phyloP scores from a whole-genome alignment of 2,888 invertebrate genomes.

The Diloba caeruleocephala region DNA sequence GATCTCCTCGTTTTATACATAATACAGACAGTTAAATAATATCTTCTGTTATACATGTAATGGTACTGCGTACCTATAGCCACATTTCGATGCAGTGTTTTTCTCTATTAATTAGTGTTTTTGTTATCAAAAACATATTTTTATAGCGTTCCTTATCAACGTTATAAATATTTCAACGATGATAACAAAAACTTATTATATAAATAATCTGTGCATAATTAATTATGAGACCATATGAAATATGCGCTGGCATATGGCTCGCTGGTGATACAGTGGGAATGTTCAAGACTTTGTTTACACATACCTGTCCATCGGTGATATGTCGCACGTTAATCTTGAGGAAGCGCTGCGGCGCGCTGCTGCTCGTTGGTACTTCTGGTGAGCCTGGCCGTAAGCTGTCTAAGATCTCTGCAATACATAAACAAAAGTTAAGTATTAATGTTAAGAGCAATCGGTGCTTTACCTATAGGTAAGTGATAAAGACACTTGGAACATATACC shows the following conservation, averaged over 20 bases:
- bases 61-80: too few species aligned
- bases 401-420: conserved; percentile 91
- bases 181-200: conserved; percentile 14
- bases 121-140: conserved; percentile 5
- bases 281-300: not conserved
- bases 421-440: not conserved
- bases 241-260: not conserved
- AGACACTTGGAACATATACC: too few species aligned
- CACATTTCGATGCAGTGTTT: too few species aligned
- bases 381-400: conserved; percentile 95
- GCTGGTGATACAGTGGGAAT: not conserved
- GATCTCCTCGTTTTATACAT: too few species aligned
- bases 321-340: conserved; percentile 97
- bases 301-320: conserved; percentile 96
- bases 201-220: conserved; percentile 16
- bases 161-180: conserved; percentile 10
- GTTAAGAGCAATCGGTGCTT: too few species aligned
- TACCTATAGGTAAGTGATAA: too few species aligned
- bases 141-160: conserved; percentile 22
- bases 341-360: conserved; percentile 93
- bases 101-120: conserved; percentile 11
- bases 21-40: too few species aligned
- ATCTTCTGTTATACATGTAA: too few species aligned
- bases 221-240: conserved; percentile 4
- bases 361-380: conserved; percentile 92